phyloP scores from a whole-genome alignment of 2,888 invertebrate genomes.

The Chloromyia formosa region DNA sequence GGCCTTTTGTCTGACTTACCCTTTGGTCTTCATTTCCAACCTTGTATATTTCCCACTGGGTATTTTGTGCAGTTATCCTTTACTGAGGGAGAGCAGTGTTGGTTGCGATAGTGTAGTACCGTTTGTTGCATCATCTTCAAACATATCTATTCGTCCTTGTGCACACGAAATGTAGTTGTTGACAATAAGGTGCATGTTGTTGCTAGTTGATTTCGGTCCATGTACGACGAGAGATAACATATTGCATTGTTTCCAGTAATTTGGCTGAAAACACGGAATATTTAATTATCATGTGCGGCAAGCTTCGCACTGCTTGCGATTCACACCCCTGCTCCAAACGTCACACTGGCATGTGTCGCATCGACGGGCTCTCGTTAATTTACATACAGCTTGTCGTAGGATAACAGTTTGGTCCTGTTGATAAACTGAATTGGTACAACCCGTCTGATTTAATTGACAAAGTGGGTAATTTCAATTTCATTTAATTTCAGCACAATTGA shows the following conservation, averaged over 20 bases:
- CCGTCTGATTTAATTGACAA: constrained; percentile 49
- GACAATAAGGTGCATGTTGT: constrained; percentile 43
- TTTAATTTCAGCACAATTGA: constrained; percentile 19
- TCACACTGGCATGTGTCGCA: not conserved
- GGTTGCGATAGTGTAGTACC: not conserved
- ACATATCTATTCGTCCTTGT: constrained; percentile 40
- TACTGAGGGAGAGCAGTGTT: not conserved
- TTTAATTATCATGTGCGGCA: constrained; percentile 49
- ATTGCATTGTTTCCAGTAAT: constrained; percentile 50
- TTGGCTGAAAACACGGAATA: constrained; percentile 50
- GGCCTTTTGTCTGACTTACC: not conserved
- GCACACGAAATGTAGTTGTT: constrained; percentile 41
- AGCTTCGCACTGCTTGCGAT: constrained; percentile 18
- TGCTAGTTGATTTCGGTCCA: constrained; percentile 39
- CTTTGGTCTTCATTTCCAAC: not conserved
- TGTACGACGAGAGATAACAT: constrained; percentile 47
- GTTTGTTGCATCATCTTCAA: constrained; percentile 34
- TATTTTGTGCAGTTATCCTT: not conserved
- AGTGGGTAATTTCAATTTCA: constrained; percentile 46
- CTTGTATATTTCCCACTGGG: not conserved
- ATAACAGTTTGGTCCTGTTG: constrained; percentile 29
- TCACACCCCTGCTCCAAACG: not conserved
- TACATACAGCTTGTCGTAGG: constrained; percentile 43
- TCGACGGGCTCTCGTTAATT: constrained; percentile 38
- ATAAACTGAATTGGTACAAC: constrained; percentile 40